Evolutionary conservation across 2,113 vertebrate species (phyloP).

Genomic region (Trochalopteron elliotii): DNA sequence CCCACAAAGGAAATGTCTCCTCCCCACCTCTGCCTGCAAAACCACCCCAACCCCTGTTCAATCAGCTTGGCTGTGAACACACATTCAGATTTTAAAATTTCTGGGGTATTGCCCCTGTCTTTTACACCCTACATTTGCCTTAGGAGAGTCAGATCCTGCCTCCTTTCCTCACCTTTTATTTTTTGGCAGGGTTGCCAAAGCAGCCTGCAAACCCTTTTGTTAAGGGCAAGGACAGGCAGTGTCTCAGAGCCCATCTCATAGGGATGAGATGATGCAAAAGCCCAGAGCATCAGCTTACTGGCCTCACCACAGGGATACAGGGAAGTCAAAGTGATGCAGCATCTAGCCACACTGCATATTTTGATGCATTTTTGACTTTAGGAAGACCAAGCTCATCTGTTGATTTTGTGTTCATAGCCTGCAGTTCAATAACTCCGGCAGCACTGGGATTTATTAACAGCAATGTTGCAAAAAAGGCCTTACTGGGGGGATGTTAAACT

Average conservation of each 20-base stretch:
- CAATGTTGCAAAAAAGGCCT: background rate
- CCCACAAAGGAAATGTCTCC: background rate
- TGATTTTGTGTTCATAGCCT: background rate
- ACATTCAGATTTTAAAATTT: background rate
- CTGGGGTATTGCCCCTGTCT: background rate
- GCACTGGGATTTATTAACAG: slow-evolving; percentile 2
- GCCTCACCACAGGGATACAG: rapidly evolving
- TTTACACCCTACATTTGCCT: background rate
- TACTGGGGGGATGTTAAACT: background rate
- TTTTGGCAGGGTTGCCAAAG: background rate
- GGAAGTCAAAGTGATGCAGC: rapidly evolving
- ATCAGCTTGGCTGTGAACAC: background rate
- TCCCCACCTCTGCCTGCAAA: background rate
- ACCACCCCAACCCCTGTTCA: background rate
- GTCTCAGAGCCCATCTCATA: background rate
- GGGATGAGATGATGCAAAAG: background rate
- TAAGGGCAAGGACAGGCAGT: background rate
- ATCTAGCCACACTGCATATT: background rate
- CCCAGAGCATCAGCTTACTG: rapidly evolving
- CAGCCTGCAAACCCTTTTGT: background rate
- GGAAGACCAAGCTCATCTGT: background rate
- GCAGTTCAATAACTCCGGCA: background rate
- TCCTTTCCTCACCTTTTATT: slow-evolving; percentile 8
- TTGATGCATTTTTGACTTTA: background rate
- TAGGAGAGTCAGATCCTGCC: background rate